Evolutionary conservation across 2,797 vertebrate species (phyloP).

Genomic region (Tarsius wallacei): DNA sequence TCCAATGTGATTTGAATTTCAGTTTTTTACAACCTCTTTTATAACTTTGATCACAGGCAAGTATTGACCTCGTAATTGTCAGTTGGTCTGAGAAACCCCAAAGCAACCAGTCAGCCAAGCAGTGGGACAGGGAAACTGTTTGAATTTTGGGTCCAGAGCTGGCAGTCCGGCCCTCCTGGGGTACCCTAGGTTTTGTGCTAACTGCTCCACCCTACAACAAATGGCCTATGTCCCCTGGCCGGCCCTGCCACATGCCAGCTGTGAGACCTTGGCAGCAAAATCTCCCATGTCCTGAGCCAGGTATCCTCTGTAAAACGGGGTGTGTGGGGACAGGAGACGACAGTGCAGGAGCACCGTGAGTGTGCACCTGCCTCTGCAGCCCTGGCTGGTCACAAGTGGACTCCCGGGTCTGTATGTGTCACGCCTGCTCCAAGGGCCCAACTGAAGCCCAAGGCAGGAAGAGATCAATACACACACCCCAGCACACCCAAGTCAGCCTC

Average conservation of each 20-base stretch:
- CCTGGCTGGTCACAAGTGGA: neutral
- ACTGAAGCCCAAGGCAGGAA: too few species aligned
- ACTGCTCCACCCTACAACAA: neutral
- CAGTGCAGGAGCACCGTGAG: rapidly evolving
- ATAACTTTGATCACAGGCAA: slow-evolving; percentile 6
- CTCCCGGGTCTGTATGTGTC: neutral
- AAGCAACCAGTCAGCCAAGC: neutral
- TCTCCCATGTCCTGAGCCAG: neutral
- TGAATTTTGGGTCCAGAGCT: neutral
- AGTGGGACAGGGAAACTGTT: neutral
- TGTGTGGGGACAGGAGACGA: neutral
- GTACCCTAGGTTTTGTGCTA: neutral
- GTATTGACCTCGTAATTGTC: neutral
- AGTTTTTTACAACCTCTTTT: neutral
- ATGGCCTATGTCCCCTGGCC: rapidly evolving
- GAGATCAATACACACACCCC: too few species aligned
- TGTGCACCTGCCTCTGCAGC: neutral
- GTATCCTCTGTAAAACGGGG: neutral
- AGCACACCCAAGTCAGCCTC: neutral
- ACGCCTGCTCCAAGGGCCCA: neutral
- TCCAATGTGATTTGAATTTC: neutral
- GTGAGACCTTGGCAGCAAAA: neutral
- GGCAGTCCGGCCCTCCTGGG: neutral
- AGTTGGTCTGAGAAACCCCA: neutral
- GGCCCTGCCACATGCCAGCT: neutral